These are phyloP conservation scores for Nestor notabilis DNA, from an alignment of 2,113 vertebrate species.

Conservation along the genomic window DNA sequence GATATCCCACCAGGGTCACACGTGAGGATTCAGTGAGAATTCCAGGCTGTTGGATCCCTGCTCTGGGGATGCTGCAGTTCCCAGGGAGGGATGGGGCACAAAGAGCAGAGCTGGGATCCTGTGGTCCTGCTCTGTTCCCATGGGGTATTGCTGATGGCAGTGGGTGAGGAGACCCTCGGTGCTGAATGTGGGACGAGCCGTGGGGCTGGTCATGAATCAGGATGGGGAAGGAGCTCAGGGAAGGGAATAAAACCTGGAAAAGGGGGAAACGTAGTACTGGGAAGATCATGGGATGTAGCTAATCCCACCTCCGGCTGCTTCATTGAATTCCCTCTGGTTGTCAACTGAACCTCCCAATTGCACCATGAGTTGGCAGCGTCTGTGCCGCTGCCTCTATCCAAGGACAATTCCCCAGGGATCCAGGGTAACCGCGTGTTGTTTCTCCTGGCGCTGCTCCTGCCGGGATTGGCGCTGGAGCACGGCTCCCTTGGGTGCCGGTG, in stretches of 20 bases:
- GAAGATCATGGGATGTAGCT: neutral
- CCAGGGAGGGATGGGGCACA: neutral
- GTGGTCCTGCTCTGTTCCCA: neutral
- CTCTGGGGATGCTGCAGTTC: neutral
- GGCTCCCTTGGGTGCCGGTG: neutral
- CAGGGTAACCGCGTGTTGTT: neutral
- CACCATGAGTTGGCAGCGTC: neutral
- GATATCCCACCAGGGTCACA: neutral
- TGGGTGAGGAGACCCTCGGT: accelerated
- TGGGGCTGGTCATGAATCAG: accelerated
- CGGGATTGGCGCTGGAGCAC: neutral
- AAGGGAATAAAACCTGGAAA: neutral
- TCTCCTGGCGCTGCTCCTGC: neutral
- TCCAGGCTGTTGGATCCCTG: neutral
- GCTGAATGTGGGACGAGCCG: neutral
- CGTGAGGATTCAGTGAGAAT: neutral
- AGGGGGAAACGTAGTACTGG: neutral
- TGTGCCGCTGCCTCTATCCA: neutral
- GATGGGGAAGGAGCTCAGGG: too few species aligned
- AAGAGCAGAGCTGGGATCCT: neutral
- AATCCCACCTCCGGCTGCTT: neutral
- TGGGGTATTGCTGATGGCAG: neutral
- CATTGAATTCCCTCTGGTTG: neutral
- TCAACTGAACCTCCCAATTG: neutral
- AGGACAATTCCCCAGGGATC: neutral